phyloP scores from a whole-genome alignment of 2,113 vertebrate genomes.

The Nannobrachium achirus region DNA sequence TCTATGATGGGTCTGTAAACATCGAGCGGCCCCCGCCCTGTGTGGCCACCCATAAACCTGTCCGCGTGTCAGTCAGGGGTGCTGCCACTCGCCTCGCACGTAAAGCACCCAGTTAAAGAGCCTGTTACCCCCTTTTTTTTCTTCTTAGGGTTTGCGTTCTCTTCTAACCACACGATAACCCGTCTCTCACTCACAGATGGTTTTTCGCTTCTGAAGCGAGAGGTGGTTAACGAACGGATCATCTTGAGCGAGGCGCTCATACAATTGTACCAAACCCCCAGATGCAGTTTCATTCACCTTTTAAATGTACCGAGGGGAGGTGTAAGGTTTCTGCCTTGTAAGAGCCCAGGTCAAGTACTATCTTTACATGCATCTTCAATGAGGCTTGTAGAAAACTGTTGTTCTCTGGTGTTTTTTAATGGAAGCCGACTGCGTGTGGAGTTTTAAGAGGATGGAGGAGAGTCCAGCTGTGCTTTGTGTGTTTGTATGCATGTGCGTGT shows the following conservation, averaged over 20 bases:
- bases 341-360: conserved; percentile 1
- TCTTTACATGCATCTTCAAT: conserved; percentile 20
- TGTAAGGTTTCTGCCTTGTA: conserved; percentile 10
- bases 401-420: conserved; percentile 14
- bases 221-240: background rate
- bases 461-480: background rate
- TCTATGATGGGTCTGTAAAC: too few relatives aligned
- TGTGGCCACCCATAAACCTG: too few relatives aligned
- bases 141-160: too few relatives aligned
- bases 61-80: too few relatives aligned
- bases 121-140: too few relatives aligned
- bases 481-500: background rate
- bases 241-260: background rate
- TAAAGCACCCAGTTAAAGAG: too few relatives aligned
- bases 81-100: too few relatives aligned
- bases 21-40: too few relatives aligned
- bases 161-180: too few relatives aligned
- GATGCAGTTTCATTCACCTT: conserved; percentile 3
- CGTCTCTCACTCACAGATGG: background rate
- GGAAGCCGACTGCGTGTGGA: background rate
- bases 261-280: background rate
- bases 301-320: background rate
- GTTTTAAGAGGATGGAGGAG: background rate
- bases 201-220: conserved; percentile 2
- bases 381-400: conserved; percentile 16